A percentile compares a stretch with the other conserved stretches of the same genome.
These are phyloP conservation scores for Stegastes partitus DNA, from an alignment of 2,113 vertebrate genomes.

Conservation along the genomic window DNA sequence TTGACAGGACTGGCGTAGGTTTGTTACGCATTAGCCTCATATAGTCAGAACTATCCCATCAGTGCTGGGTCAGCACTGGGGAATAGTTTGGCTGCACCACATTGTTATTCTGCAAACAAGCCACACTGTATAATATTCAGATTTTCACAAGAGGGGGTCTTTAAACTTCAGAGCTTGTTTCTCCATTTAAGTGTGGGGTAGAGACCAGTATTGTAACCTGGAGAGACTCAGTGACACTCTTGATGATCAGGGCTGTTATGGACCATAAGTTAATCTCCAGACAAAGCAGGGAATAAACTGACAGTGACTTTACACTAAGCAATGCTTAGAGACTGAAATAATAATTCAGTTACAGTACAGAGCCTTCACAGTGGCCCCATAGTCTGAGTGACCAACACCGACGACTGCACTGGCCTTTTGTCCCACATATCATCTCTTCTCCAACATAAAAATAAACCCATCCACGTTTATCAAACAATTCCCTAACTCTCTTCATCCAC, in stretches of 20 bases:
- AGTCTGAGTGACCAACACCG: constrained; percentile 41
- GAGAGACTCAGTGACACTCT: constrained; percentile 25
- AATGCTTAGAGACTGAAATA: background rate
- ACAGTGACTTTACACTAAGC: constrained; percentile 1
- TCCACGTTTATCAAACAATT: constrained; percentile 40
- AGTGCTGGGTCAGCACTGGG: no score
- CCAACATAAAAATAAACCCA: constrained; percentile 59
- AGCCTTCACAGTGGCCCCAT: constrained; percentile 17
- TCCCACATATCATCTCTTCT: constrained; percentile 33
- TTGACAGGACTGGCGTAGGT: no score
- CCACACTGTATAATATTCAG: no score
- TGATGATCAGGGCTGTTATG: background rate
- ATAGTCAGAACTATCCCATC: no score
- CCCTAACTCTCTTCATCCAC: constrained; percentile 39
- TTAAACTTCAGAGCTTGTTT: no score
- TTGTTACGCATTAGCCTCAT: no score
- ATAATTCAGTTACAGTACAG: constrained; percentile 12
- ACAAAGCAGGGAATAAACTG: constrained; percentile 1
- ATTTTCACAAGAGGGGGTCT: no score
- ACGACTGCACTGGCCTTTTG: constrained; percentile 33
- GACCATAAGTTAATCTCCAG: constrained; percentile 1
- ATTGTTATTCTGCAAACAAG: no score
- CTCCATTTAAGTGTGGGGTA: no score
- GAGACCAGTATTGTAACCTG: background rate
- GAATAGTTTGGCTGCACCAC: no score